Base-by-base conservation (phyloP, 2,888 invertebrate genomes). In the Anodontia alba region DNA sequence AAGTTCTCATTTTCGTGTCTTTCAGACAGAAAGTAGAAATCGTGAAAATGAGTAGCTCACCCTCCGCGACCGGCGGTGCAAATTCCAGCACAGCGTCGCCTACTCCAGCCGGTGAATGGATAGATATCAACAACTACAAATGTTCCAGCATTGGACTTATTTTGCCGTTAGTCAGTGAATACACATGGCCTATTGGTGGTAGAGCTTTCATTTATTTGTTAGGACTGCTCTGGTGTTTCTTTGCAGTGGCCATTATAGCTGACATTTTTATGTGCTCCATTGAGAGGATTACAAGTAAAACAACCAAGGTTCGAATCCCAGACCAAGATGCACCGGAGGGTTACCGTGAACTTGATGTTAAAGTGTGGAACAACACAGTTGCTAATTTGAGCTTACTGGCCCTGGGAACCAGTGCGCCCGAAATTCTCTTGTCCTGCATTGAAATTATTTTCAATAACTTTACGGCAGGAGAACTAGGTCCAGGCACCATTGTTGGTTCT, bases 231-330 rank as follows among this genome's bases (percentile, higher is more conserved):
- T 96, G 96, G 93, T 95, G 95, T 89, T 96, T 96, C 91, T 92
- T 96, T 84, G 96, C 96, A 10, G 95, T 96, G 17, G 95, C 96
- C 73, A 95, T 96, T 86, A 95, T 96, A 38, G 96, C 96, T 5
- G 96, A 96, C 87, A 94, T 96, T 68, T 96, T 96, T 91, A 96
- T 96, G 96, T 95, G 95, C 81, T 92, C 96, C 73, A 96, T 96
- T 81, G 96, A 96, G 89, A 95, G 95, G 86, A 96, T 96, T 88
- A 96, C 96, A 23, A 95, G 95, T 85, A 95, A 95, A 89, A 95
- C 95, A 1, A 92, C 94, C 23, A 95, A 94, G 88, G 94, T 95
- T 51, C 87, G 92, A 87, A 85, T 92, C 62, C 86, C 93, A 42
- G 92, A 91, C 72, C 75, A 86, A 12, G 90, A 88, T 33, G 81